Evolutionary conservation across 92 coral and sea anemone genomes (phyloP), one percentile per base, ranked within the genome.

Genomic region (Palythoa grandiflora): DNA sequence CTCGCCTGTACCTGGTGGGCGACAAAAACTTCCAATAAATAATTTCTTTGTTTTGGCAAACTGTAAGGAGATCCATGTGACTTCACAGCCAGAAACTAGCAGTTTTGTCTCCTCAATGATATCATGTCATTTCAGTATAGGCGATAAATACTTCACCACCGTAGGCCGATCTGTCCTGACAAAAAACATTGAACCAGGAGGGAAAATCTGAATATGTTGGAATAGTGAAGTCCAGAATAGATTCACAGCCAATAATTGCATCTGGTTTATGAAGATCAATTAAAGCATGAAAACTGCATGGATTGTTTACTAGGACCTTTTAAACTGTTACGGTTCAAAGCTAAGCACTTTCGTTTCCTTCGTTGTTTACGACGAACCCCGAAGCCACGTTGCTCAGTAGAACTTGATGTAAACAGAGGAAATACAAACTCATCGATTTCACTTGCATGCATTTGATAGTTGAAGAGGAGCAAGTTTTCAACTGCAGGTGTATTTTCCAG

Each of bases 151-250:
- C 79, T 51, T 87, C 90, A 48, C 87, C 90, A 61, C 90, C 85
- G 36, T 57, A 38, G 54, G 68, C 54, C 76, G 79, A 79, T 68
- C 89, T 89, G 60, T 89, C 85, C 73, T 84, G 76, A 16, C 89
- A 52, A 36, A 85, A 72, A 21, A 89, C 71, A 57, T 85, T 39
- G 84, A 61, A 89, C 17, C 16, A 57, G 10, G 48, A 83, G n/a
- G 89, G 90, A 77, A 89, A 89, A 35, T 85, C 79, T 37, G 92
- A 89, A 57, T 91, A 83, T 28, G 88, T 86, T 20, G 91, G 88
- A 51, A 79, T 87, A 17, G 88, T 9, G 6, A 83, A 70, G 17
- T 81, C 88, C 28, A 91, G 57, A 38, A 79, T 90, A 36, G 90
- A 57, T 61, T 87, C 93, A 53, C 89, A 73, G 54, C 91, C 88